Evolutionary conservation across 2,888 invertebrate genomes (phyloP).

Genomic region (Polia nebulosa): DNA sequence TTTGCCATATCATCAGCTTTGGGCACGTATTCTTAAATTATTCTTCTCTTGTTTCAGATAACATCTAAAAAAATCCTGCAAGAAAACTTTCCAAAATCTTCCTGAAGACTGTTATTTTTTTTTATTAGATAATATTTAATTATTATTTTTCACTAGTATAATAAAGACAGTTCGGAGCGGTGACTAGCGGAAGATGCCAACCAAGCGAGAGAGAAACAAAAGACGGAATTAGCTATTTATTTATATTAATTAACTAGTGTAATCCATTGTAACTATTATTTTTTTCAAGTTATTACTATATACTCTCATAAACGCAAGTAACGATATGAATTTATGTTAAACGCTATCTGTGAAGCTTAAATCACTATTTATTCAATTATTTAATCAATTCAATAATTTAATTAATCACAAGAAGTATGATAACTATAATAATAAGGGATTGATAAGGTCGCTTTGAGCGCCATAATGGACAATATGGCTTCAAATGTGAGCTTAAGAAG

Average conservation of each 20-base stretch:
- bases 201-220: slow-evolving; percentile 88
- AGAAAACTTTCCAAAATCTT: slow-evolving; percentile 88
- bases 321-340: slow-evolving; percentile 70
- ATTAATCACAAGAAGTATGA: slow-evolving; percentile 67
- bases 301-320: slow-evolving; percentile 64
- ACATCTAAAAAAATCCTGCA: slow-evolving; percentile 83
- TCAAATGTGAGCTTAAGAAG: slow-evolving; percentile 85
- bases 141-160: slow-evolving; percentile 75
- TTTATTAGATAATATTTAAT: slow-evolving; percentile 79
- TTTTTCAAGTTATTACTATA: slow-evolving; percentile 61
- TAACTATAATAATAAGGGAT: slow-evolving; percentile 63
- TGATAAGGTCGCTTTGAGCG: slow-evolving; percentile 52
- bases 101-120: slow-evolving; percentile 87
- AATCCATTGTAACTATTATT: slow-evolving; percentile 75
- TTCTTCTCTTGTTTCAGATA: slow-evolving; percentile 86
- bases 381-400: slow-evolving; percentile 63
- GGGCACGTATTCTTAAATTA: not conserved
- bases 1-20: not conserved
- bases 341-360: slow-evolving; percentile 66
- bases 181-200: slow-evolving; percentile 82
- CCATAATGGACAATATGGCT: slow-evolving; percentile 88
- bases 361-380: slow-evolving; percentile 74
- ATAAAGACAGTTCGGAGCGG: slow-evolving; percentile 74
- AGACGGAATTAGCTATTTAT: slow-evolving; percentile 89
- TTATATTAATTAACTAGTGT: slow-evolving; percentile 82